Evolutionary conservation across 2,888 invertebrate species (phyloP).

Genomic region (Agelastica alni): DNA sequence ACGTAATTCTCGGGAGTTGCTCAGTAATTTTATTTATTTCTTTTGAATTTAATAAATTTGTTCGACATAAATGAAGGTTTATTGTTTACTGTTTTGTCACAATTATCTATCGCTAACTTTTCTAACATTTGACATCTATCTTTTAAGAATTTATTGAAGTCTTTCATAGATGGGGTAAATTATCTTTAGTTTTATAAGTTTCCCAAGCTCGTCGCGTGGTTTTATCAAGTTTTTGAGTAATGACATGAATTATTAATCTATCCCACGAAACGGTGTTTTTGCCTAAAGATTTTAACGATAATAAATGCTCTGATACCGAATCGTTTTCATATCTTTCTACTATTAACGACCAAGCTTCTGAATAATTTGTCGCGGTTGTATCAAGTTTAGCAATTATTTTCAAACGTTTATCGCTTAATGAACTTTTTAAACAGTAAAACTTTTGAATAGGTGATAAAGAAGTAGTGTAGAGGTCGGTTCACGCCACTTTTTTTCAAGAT

Average conservation of each 20-base stretch:
- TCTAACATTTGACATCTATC: no score
- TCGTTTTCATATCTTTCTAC: neutral
- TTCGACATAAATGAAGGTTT: no score
- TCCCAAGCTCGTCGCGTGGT: neutral
- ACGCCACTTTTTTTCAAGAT: no score
- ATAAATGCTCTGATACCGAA: neutral
- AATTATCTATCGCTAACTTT: no score
- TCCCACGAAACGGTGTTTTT: neutral
- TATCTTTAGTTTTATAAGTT: neutral
- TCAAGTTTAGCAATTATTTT: slow-evolving; percentile 1
- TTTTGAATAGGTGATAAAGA: no score
- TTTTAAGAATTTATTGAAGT: neutral
- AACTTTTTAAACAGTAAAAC: no score
- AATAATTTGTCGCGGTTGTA: neutral
- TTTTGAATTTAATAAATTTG: no score
- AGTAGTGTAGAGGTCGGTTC: no score
- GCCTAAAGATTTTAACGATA: neutral
- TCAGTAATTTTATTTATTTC: no score
- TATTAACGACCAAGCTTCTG: neutral
- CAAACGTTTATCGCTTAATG: no score
- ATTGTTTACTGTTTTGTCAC: no score
- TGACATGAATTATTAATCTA: neutral
- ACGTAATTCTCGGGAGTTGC: no score
- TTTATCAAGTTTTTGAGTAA: neutral
- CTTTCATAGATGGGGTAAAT: neutral